Percentiles rank a stretch among this genome's conserved stretches.
Evolutionary conservation across 2,113 vertebrate genomes (phyloP).

Genomic region (Geococcyx californianus): DNA sequence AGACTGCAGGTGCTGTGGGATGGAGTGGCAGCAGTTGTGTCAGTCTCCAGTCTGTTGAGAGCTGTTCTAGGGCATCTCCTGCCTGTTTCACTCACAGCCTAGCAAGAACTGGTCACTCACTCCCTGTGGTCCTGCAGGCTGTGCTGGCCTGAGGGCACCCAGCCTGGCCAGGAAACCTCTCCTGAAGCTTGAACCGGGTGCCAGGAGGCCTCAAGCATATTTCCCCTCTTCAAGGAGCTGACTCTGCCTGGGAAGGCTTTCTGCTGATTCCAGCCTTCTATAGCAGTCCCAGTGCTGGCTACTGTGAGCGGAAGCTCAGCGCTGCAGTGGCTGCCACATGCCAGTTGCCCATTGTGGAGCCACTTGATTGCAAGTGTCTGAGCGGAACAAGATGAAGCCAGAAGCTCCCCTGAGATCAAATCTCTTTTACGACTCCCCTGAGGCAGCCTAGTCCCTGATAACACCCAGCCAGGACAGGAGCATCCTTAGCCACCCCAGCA

Average conservation of each 20-base stretch:
- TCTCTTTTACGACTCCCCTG: neutral
- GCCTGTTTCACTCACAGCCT: neutral
- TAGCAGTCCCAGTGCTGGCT: neutral
- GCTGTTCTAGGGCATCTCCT: neutral
- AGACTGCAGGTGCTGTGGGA: neutral
- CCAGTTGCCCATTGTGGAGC: neutral
- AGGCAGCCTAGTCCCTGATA: fast-evolving
- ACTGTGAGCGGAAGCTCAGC: neutral
- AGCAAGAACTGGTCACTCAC: neutral
- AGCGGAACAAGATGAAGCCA: neutral
- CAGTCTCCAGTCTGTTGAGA: neutral
- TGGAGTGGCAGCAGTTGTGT: neutral
- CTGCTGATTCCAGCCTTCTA: neutral
- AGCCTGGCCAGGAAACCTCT: neutral
- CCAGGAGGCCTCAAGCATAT: neutral
- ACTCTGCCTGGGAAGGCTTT: neutral
- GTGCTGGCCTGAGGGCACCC: neutral
- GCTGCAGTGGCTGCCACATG: fast-evolving
- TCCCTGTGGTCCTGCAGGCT: neutral
- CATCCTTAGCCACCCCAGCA: neutral
- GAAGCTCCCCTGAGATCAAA: neutral
- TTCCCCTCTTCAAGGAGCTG: neutral
- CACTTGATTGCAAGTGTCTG: neutral
- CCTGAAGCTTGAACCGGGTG: neutral
- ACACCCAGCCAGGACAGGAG: fast-evolving